These are phyloP conservation scores for Malacoraja senta DNA, from an alignment of 2,797 vertebrate species.

Conservation along the genomic window DNA sequence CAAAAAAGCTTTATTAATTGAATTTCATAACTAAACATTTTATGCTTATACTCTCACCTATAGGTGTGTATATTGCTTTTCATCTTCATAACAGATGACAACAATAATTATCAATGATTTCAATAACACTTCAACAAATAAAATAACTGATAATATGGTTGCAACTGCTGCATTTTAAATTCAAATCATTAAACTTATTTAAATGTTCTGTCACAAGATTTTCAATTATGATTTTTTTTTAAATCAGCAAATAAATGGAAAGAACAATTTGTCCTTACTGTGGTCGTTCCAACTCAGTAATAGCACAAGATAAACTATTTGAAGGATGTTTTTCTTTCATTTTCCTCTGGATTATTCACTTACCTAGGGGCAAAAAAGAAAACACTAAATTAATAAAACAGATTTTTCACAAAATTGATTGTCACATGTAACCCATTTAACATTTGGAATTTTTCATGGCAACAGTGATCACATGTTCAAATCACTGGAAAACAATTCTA, in stretches of 20 bases:
- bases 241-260: not conserved
- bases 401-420: not conserved
- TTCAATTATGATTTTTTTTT: not conserved
- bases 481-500: not conserved
- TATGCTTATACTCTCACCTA: not conserved
- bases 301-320: not conserved
- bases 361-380: conserved; percentile 27
- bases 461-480: not conserved
- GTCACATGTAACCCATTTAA: not conserved
- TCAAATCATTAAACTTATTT: not conserved
- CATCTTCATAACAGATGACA: not conserved
- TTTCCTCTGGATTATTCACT: conserved; percentile 10
- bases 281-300: not conserved
- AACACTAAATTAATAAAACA: not conserved
- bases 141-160: not conserved
- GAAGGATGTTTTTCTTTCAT: not conserved
- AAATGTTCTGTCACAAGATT: not conserved
- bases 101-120: not conserved
- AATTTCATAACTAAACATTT: not conserved
- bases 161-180: not conserved
- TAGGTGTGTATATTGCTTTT: not conserved
- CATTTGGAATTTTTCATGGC: not conserved
- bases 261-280: conserved; percentile 10
- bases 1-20: not conserved
- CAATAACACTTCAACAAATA: not conserved